Base-by-base conservation (phyloP, 64 coral and sea anemone genomes). In the Montipora sp. region DNA sequence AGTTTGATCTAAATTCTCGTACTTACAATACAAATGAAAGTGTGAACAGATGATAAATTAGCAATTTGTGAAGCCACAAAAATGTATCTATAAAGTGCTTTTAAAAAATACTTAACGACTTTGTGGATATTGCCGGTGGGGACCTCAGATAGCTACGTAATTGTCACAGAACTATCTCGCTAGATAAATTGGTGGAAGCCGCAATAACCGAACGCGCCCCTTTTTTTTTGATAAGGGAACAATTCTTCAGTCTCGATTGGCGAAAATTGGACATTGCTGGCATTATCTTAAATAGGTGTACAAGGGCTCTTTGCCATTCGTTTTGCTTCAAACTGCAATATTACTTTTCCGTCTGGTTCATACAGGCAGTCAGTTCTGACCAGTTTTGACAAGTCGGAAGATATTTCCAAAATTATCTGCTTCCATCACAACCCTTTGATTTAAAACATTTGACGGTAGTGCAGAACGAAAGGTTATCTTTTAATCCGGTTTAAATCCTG, bases 1-100 rank as follows among this genome's bases (percentile, higher is more conserved):
- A 10, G 15, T 8, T 46, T 66, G 8, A n/a, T 83, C 65, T 66
- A 45, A 16, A 10, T 12, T 47, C 7, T 18, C 53, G 6, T 47
- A 7, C 15, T n/a, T 68, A 5, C 12, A 65, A 43, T 80, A 61
- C 63, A 61, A 65, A 24, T 71, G 60, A 67, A 22, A 36, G 18
- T 85, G 19, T 10, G 47, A 85, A 51, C 18, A n/a, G 7, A 22
- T 85, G 65, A 85, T 85, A 51, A 85, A 85, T 85, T 85, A 85
- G 82, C 82, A 70, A 65, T 85, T 85, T 85, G 44, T 47, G n/a
- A 24, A 85, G 65, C 46, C 82, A 72, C 65, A 85, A 85, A 68
- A 71, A 85, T 85, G 63, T 72, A 71, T 11, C n/a, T 20, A 22
- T 85, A 48, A 50, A 78, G 66, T 72, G 67, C 68, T 72, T 66